Percentiles rank a stretch among this genome's conserved stretches.
Conservation (phyloP, 1,140 invertebrate genomes). For the Scaptomyza hsui region DNA sequence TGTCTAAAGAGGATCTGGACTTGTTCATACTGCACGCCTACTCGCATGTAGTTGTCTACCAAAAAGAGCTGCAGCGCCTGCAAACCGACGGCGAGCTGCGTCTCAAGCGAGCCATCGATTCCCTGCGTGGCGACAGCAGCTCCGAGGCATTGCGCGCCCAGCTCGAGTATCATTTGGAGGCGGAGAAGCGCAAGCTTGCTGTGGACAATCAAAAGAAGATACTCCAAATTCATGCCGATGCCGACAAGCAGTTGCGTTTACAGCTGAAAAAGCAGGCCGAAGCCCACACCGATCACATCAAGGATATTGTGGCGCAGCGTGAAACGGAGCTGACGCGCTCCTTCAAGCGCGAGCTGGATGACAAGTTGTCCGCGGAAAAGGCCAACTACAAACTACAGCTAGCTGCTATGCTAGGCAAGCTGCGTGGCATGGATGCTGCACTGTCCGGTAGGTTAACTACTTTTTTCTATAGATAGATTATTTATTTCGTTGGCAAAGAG, state of each 20-base stretch:
- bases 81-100: conserved; percentile 87
- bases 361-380: conserved; percentile 88
- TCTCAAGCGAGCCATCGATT: conserved; percentile 87
- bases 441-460: conserved; percentile 89
- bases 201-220: conserved; percentile 86
- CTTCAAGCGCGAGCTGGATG: conserved; percentile 88
- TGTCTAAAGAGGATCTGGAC: conserved; percentile 88
- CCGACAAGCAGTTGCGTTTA: conserved; percentile 90
- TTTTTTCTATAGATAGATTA: neutral
- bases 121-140: conserved; percentile 84
- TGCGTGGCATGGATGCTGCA: conserved; percentile 94
- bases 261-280: conserved; percentile 92
- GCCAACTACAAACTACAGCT: conserved; percentile 91
- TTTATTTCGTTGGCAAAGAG: neutral
- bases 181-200: conserved; percentile 85
- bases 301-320: conserved; percentile 89
- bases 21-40: conserved; percentile 88
- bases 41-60: conserved; percentile 87
- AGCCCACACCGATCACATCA: conserved; percentile 92
- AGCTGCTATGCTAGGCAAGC: conserved; percentile 91
- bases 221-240: conserved; percentile 86
- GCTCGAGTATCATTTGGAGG: conserved; percentile 85
- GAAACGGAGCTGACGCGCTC: conserved; percentile 88
- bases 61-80: conserved; percentile 89
- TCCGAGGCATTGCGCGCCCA: conserved; percentile 84